phyloP scores from a whole-genome alignment of 1,140 invertebrate species.

The Bombus picipes region DNA sequence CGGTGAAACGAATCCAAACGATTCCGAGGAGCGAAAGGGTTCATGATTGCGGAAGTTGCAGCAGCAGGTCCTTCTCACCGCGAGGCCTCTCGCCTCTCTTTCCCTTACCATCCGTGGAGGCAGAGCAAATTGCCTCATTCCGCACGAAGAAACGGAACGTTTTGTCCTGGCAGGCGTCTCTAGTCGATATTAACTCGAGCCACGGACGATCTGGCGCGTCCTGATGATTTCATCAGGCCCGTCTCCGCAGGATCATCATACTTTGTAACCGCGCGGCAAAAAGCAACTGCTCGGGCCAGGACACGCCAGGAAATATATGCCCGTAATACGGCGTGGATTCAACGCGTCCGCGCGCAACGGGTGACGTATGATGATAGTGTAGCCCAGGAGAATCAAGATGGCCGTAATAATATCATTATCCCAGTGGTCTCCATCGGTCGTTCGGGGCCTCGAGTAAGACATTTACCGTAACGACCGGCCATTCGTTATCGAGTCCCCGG shows the following conservation, averaged over 20 bases:
- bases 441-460: conserved; percentile 70
- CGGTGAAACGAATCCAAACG: conserved; percentile 40
- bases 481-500: conserved; percentile 68
- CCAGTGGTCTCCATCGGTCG: conserved; percentile 69
- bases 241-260: conserved; percentile 75
- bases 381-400: conserved; percentile 76
- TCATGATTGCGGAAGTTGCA: conserved; percentile 37
- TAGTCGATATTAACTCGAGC: conserved; percentile 65
- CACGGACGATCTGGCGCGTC: conserved; percentile 72
- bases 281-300: conserved; percentile 67
- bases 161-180: conserved; percentile 60
- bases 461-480: conserved; percentile 73
- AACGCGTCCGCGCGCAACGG: conserved; percentile 68
- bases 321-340: conserved; percentile 71
- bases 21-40: conserved; percentile 7
- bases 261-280: conserved; percentile 76
- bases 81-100: background rate
- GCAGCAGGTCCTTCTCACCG: conserved; percentile 7
- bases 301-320: conserved; percentile 71
- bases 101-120: background rate
- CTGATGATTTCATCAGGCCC: conserved; percentile 75
- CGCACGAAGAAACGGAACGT: conserved; percentile 57
- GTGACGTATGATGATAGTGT: conserved; percentile 79
- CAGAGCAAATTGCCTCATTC: conserved; percentile 64
- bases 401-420: conserved; percentile 79